Evolutionary conservation across 2,888 invertebrate genomes (phyloP).

Genomic region (Carterocephalus palaemon): DNA sequence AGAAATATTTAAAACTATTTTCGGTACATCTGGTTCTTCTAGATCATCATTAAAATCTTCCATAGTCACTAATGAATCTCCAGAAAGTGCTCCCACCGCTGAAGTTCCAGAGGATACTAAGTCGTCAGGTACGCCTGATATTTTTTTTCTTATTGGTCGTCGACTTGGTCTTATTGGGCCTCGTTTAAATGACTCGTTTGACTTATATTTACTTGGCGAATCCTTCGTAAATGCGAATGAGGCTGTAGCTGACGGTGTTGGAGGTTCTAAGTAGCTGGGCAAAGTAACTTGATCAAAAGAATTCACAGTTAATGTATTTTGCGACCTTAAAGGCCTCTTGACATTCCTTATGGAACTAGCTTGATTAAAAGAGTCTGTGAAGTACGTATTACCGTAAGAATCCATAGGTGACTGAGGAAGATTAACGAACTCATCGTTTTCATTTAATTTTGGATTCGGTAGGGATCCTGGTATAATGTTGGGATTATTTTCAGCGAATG

Average conservation of each 20-base stretch:
- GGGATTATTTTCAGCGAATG: slow-evolving; percentile 50
- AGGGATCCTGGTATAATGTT: slow-evolving; percentile 63
- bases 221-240: slow-evolving; percentile 60
- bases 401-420: slow-evolving; percentile 50
- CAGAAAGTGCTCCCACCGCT: slow-evolving; percentile 53
- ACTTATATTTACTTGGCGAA: slow-evolving; percentile 54
- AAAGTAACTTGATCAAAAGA: slow-evolving; percentile 57
- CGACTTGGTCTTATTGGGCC: slow-evolving; percentile 58
- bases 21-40: slow-evolving; percentile 52
- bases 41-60: slow-evolving; percentile 58
- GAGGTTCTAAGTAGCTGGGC: slow-evolving; percentile 72
- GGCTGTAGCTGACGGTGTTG: slow-evolving; percentile 60
- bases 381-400: slow-evolving; percentile 68
- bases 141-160: slow-evolving; percentile 69
- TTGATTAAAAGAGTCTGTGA: slow-evolving; percentile 68
- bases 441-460: slow-evolving; percentile 47
- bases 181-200: slow-evolving; percentile 58
- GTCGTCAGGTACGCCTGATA: slow-evolving; percentile 61
- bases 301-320: slow-evolving; percentile 42
- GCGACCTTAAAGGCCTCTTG: slow-evolving; percentile 50
- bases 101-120: slow-evolving; percentile 65
- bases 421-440: slow-evolving; percentile 50
- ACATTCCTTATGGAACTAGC: slow-evolving; percentile 62
- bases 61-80: slow-evolving; percentile 47
- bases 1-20: slow-evolving; percentile 29